Conservation (phyloP, 2,797 vertebrate genomes). For the Intellagama lesueurii region DNA sequence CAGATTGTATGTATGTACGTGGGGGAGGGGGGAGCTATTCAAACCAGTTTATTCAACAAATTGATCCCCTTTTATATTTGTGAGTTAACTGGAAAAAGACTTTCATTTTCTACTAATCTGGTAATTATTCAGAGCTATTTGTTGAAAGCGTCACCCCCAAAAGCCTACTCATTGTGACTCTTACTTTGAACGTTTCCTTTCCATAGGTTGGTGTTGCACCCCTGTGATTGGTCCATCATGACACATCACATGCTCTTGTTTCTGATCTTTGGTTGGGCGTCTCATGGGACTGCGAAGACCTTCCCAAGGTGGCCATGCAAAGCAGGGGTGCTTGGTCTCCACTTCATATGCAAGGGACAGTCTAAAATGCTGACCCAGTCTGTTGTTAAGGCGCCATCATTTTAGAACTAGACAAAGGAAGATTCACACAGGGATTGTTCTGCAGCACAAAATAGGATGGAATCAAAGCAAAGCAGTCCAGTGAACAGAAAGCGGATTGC, state of each 20-base stretch:
- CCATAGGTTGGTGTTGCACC: constrained; percentile 9
- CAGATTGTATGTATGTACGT: too few relatives aligned
- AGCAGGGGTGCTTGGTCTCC: background rate
- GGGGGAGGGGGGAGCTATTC: constrained; percentile 11
- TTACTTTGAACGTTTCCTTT: constrained; percentile 33
- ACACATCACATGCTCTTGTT: constrained; percentile 36
- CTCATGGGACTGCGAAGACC: constrained; percentile 34
- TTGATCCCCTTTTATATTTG: constrained; percentile 37
- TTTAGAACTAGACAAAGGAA: background rate
- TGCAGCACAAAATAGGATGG: background rate
- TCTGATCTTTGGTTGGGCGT: constrained; percentile 42
- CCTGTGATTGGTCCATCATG: constrained; percentile 35
- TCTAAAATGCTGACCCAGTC: background rate
- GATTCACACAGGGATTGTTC: background rate
- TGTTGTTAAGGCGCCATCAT: background rate
- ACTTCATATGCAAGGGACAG: background rate
- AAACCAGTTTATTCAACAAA: constrained; percentile 27
- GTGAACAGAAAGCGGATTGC: background rate
- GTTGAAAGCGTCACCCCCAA: constrained; percentile 1
- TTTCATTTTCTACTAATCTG: constrained; percentile 47
- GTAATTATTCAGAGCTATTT: constrained; percentile 13
- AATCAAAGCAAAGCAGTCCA: background rate
- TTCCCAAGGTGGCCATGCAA: constrained; percentile 60
- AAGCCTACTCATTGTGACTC: constrained; percentile 7
- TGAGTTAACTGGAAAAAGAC: constrained; percentile 28